Evolutionary conservation across 2,888 invertebrate species (phyloP), one percentile per base, ranked within the genome.

Genomic region (Luperina testacea): DNA sequence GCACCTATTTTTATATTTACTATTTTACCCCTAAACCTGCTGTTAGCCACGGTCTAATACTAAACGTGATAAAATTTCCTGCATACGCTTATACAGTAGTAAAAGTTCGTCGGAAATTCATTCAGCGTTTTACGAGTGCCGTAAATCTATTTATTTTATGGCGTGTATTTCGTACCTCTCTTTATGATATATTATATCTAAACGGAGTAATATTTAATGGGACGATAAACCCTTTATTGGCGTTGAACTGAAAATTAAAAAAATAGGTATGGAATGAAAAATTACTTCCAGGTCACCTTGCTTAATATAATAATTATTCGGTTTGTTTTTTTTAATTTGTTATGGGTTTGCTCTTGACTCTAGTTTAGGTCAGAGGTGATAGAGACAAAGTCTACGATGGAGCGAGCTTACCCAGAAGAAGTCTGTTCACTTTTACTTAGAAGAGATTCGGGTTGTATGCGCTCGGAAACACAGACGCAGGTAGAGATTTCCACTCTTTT

Each of bases 71-170:
- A 75, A 77, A 88, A 81, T 73, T 84, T 80, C 74, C 76, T 65
- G 75, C 81, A 80, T 76, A 80, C 48, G 79, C 71, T 87, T 78
- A 80, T 68, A 51, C 72, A 75, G 87, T 73, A 72, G 76, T 87
- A 87, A 87, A 87, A 87, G 72, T 82, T 84, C 59, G 89, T 75
- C 80, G 85, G 75, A 89, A 87, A 87, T 87, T 87, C 85, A 87
- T 89, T 81, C 82, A 73, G 48, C 71, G 72, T 87, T 87, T 87
- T 87, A 87, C 64, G 87, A 85, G 68, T 9, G 48, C 61, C 82
- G 65, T 87, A 87, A 88, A 87, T 87, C 85, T 85, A 87, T 87
- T 87, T 85, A 85, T 87, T 87, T 87, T 87, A 87, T 38, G 85
- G 45, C 87, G 17, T 82, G 89, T 82, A 87, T 89, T 87, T 88